These are phyloP conservation scores for Sapajus apella DNA, from an alignment of 2,113 vertebrate genomes.

Conservation along the genomic window DNA sequence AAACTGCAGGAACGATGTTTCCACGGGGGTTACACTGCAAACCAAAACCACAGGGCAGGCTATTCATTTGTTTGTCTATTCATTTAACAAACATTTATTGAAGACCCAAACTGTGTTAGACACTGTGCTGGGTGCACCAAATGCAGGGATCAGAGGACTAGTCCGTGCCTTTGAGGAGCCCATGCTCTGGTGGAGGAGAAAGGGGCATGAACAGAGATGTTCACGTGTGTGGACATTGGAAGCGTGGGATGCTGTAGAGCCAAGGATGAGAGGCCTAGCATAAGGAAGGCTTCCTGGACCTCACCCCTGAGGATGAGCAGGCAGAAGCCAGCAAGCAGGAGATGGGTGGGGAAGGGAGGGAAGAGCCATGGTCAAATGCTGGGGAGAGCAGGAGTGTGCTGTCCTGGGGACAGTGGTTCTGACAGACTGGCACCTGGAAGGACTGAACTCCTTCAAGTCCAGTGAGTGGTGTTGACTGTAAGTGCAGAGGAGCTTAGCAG, in stretches of 20 bases:
- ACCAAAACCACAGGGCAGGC: neutral
- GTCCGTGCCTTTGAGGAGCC: neutral
- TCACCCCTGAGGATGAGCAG: neutral
- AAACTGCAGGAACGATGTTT: neutral
- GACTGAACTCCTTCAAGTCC: neutral
- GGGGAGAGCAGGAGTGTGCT: neutral
- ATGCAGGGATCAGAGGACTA: neutral
- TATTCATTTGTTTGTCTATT: neutral
- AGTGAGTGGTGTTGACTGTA: neutral
- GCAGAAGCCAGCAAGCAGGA: neutral
- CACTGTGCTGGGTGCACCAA: neutral
- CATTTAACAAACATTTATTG: neutral
- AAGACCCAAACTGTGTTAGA: neutral
- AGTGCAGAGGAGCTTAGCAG: neutral
- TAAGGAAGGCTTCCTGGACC: neutral
- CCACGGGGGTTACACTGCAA: neutral
- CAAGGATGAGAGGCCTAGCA: rapidly evolving
- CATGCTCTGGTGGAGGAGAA: neutral
- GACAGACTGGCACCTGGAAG: neutral
- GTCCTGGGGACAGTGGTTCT: rapidly evolving
- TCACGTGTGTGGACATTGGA: neutral
- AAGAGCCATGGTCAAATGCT: rapidly evolving
- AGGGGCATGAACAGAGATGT: neutral
- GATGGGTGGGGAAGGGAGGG: neutral
- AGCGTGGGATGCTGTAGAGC: neutral